These are phyloP conservation scores for Drosophila cardini DNA, from an alignment of 1,140 invertebrate species.

Conservation along the genomic window DNA sequence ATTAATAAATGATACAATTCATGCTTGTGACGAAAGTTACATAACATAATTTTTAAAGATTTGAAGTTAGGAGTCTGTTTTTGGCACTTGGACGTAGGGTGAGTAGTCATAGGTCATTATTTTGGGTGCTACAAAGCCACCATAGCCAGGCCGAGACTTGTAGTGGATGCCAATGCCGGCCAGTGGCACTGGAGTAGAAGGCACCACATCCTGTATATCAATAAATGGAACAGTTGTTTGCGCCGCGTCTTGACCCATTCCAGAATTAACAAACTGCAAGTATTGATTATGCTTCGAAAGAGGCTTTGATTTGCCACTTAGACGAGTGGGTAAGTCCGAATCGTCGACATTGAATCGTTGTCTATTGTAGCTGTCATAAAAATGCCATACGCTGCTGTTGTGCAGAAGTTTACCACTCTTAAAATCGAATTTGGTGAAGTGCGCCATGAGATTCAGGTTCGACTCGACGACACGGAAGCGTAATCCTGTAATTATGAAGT, in stretches of 20 bases:
- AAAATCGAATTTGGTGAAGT: neutral
- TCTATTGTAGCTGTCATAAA: neutral
- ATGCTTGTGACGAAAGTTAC: no score
- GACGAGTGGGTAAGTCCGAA: neutral
- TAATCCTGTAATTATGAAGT: neutral
- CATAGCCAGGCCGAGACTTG: neutral
- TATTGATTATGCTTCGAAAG: neutral
- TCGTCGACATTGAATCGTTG: neutral
- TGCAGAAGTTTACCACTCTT: neutral
- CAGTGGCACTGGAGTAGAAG: neutral
- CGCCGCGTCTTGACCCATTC: neutral
- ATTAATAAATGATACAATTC: no score
- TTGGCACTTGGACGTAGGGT: no score
- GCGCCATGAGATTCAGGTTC: neutral
- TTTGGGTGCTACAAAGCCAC: neutral
- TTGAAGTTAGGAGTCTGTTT: no score
- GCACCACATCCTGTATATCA: neutral
- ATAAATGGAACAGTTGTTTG: conserved; percentile 7
- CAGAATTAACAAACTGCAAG: neutral
- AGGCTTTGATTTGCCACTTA: neutral
- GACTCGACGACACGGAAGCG: neutral
- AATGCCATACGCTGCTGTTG: neutral
- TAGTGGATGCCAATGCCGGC: conserved; percentile 1
- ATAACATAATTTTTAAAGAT: no score
- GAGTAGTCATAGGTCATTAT: no score